These are phyloP conservation scores for Chaetodon trifasciatus DNA, from an alignment of 2,797 vertebrate genomes.

Conservation along the genomic window DNA sequence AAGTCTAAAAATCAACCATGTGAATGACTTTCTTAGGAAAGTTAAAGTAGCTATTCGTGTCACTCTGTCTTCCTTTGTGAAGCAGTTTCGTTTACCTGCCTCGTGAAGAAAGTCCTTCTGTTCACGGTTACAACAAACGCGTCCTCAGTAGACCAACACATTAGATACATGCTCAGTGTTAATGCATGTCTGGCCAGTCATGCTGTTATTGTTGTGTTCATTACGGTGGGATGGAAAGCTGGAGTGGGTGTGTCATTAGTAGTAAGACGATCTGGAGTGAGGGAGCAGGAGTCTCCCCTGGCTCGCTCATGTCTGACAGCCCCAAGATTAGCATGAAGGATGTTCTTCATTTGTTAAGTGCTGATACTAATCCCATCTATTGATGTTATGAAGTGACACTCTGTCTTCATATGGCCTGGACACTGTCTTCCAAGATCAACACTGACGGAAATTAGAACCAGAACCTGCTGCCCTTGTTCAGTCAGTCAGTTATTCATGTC, in stretches of 20 bases:
- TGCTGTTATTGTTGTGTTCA: constrained; percentile 48
- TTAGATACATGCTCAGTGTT: background rate
- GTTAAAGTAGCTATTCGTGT: constrained; percentile 20
- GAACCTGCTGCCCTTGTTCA: constrained; percentile 54
- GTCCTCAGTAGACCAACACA: background rate
- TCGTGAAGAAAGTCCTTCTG: background rate
- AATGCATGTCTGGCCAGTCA: constrained; percentile 18
- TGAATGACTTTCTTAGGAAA: constrained; percentile 60
- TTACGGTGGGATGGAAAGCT: constrained; percentile 46
- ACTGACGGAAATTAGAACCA: constrained; percentile 73
- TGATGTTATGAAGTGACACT: constrained; percentile 73
- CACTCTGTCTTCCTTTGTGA: background rate
- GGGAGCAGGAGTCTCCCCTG: constrained; percentile 53
- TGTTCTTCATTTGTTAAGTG: constrained; percentile 82
- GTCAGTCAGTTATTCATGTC: constrained; percentile 46
- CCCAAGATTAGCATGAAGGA: constrained; percentile 78
- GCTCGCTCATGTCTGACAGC: constrained; percentile 68
- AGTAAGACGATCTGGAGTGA: constrained; percentile 68
- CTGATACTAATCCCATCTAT: constrained; percentile 77
- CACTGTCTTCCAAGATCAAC: constrained; percentile 58
- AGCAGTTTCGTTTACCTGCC: background rate
- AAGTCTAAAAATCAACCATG: constrained; percentile 32
- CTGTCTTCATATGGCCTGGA: constrained; percentile 64
- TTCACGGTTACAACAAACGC: constrained; percentile 1
- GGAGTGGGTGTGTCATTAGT: constrained; percentile 72